Evolutionary conservation across 1,140 invertebrate species (phyloP).

Genomic region (Phthorimaea operculella): DNA sequence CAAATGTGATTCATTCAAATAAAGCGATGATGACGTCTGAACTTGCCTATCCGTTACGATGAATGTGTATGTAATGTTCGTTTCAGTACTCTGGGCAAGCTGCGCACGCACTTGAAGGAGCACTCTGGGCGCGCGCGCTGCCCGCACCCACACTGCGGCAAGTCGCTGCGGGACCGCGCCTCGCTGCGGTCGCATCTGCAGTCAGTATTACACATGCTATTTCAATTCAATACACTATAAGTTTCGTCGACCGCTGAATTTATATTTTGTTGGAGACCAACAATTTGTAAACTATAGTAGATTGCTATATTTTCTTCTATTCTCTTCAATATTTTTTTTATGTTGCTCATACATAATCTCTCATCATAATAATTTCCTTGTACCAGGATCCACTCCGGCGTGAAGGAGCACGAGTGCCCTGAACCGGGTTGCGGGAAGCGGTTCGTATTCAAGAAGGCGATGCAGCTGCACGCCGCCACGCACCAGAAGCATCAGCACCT

Average conservation of each 20-base stretch:
- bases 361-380: no score
- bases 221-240: constrained; percentile 6
- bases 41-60: no score
- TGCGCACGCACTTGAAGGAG: constrained; percentile 38
- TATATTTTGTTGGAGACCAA: no score
- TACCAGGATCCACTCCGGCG: constrained; percentile 42
- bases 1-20: no score
- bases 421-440: constrained; percentile 32
- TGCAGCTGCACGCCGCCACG: constrained; percentile 43
- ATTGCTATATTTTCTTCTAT: no score
- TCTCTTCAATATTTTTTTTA: no score
- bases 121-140: constrained; percentile 35
- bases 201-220: constrained; percentile 27
- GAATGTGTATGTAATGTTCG: no score
- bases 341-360: no score
- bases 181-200: constrained; percentile 45
- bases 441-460: constrained; percentile 51
- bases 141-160: constrained; percentile 31
- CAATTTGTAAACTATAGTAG: no score
- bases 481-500: constrained; percentile 38
- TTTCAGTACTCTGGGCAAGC: constrained; percentile 34
- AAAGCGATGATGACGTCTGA: no score
- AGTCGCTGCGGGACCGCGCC: constrained; percentile 36
- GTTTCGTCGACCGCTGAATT: no score
- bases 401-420: constrained; percentile 42